phyloP scores from a whole-genome alignment of 2,797 vertebrate species.

The Epinephelus coioides region DNA sequence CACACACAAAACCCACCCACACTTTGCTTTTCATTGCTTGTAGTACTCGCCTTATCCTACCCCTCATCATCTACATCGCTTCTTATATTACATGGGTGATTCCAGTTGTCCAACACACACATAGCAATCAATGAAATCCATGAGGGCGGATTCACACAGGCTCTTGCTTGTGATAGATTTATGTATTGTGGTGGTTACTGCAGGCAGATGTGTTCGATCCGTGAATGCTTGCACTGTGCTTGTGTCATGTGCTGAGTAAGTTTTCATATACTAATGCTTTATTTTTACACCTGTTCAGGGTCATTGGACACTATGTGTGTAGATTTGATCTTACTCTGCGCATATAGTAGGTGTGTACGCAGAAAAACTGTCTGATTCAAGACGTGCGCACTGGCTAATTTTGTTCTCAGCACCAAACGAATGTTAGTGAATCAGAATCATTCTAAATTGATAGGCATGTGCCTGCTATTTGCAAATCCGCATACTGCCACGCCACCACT shows the following conservation, averaged over 20 bases:
- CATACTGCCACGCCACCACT: too few relatives aligned
- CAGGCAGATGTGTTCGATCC: constrained; percentile 21
- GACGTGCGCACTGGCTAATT: too few relatives aligned
- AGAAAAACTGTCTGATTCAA: too few relatives aligned
- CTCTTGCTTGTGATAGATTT: constrained; percentile 35
- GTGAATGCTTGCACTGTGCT: constrained; percentile 10
- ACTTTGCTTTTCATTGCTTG: constrained; percentile 21
- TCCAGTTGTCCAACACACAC: constrained; percentile 44
- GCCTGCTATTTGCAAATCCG: too few relatives aligned
- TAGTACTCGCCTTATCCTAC: constrained; percentile 1
- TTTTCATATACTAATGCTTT: neutral
- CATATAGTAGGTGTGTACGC: too few relatives aligned
- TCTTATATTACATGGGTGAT: constrained; percentile 37
- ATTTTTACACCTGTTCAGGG: neutral
- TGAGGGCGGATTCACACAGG: constrained; percentile 15
- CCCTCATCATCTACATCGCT: neutral
- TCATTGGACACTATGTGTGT: too few relatives aligned
- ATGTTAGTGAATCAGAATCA: too few relatives aligned
- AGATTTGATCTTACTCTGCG: too few relatives aligned
- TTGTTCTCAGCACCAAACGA: too few relatives aligned
- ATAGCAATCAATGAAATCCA: constrained; percentile 50
- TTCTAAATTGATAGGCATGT: too few relatives aligned
- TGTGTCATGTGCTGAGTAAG: neutral
- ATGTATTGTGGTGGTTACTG: constrained; percentile 25
- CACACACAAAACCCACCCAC: constrained; percentile 2